These are phyloP conservation scores for Pseudochirops corinnae DNA, from an alignment of 2,797 vertebrate species.

Conservation along the genomic window DNA sequence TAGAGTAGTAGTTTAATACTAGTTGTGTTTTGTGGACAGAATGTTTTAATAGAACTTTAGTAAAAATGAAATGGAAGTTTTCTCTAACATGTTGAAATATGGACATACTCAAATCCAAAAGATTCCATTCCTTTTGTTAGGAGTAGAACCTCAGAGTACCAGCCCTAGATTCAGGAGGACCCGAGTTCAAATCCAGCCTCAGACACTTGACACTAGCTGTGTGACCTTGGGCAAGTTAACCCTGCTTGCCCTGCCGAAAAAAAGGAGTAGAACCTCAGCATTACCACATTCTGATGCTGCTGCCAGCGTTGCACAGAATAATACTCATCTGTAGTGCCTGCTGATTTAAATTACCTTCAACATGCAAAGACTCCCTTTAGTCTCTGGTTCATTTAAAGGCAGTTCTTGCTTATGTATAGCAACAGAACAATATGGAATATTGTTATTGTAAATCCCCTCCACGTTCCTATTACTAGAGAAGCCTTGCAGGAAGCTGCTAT, in stretches of 20 bases:
- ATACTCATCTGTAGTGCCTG: constrained; percentile 35
- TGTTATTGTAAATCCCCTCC: constrained; percentile 14
- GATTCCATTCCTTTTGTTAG: constrained; percentile 37
- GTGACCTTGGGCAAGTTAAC: no score
- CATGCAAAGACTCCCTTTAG: constrained; percentile 14
- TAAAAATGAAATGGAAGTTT: constrained; percentile 52
- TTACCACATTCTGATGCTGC: constrained; percentile 34
- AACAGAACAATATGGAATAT: neutral
- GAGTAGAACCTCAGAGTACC: neutral
- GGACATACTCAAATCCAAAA: neutral
- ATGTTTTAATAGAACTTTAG: constrained; percentile 11
- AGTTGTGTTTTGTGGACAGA: neutral
- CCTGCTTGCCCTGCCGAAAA: no score
- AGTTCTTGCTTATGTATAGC: neutral
- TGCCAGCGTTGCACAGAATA: constrained; percentile 14
- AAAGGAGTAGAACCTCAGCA: neutral
- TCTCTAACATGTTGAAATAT: constrained; percentile 50
- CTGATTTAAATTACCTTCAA: constrained; percentile 6
- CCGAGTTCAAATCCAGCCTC: no score
- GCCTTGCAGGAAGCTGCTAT: neutral
- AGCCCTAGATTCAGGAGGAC: no score
- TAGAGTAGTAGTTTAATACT: neutral
- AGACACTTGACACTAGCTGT: no score
- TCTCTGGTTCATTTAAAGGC: constrained; percentile 6
- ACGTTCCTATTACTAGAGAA: neutral